Percentiles rank a stretch among this genome's conserved stretches.
phyloP scores from a whole-genome alignment of 1,140 invertebrate species.

The Cydia splendana region DNA sequence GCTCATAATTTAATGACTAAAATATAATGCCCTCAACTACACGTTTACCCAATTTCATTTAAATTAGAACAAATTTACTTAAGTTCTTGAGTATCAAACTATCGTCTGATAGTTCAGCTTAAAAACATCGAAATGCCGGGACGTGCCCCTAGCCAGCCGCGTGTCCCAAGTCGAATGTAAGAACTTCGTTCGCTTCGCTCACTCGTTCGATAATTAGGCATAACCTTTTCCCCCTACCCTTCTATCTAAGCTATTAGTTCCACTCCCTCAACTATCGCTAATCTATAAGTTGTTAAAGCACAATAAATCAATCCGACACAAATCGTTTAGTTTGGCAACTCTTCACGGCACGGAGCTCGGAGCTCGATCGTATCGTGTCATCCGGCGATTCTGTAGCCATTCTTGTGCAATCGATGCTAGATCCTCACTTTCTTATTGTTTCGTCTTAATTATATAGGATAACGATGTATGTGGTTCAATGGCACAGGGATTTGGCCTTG shows the following conservation, averaged over 20 bases:
- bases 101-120: too few species aligned
- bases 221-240: neutral
- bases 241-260: conserved; percentile 34
- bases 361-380: conserved; percentile 58
- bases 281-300: conserved; percentile 39
- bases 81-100: too few species aligned
- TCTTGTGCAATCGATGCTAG: conserved; percentile 57
- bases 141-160: too few species aligned
- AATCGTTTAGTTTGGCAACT: conserved; percentile 60
- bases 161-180: too few species aligned
- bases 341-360: conserved; percentile 46
- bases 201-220: neutral
- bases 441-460: conserved; percentile 57
- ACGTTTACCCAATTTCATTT: too few species aligned
- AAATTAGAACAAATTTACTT: too few species aligned
- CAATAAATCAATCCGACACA: conserved; percentile 56
- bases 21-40: too few species aligned
- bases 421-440: conserved; percentile 73
- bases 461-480: conserved; percentile 52
- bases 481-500: conserved; percentile 38
- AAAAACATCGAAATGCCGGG: too few species aligned
- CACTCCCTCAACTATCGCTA: conserved; percentile 23
- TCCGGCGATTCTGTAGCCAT: conserved; percentile 69
- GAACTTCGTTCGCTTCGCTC: too few species aligned
- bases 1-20: too few species aligned